Percentiles rank a stretch among this genome's conserved stretches.
phyloP scores from a whole-genome alignment of 2,113 vertebrate genomes.

The Callithrix jacchus region DNA sequence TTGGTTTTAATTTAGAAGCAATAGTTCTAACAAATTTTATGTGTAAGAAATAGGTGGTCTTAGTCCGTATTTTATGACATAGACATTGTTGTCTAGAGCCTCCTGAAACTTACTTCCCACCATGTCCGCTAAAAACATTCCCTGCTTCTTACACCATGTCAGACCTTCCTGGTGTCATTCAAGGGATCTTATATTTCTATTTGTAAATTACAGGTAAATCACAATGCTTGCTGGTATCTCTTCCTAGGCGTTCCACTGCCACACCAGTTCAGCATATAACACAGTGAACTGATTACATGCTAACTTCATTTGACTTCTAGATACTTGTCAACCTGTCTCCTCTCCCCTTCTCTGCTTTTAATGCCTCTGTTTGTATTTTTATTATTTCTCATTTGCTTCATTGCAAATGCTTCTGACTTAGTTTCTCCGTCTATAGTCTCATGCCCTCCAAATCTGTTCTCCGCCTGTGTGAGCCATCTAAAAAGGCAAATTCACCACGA shows the following conservation, averaged over 20 bases:
- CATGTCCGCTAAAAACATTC: not conserved
- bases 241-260: not conserved
- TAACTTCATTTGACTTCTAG: not conserved
- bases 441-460: not conserved
- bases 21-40: not conserved
- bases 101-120: not conserved
- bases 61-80: not conserved
- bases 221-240: not conserved
- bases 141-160: not conserved
- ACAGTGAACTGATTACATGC: not conserved
- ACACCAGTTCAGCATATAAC: not conserved
- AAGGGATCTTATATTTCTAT: not conserved
- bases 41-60: not conserved
- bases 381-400: not conserved
- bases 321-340: not conserved
- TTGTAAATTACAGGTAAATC: not conserved
- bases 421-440: not conserved
- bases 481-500: not conserved
- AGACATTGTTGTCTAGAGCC: not conserved
- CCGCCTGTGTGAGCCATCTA: not conserved
- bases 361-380: not conserved
- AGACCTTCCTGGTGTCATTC: not conserved
- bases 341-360: not conserved
- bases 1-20: constrained; percentile 47
- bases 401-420: not conserved